phyloP scores from a whole-genome alignment of 1,140 invertebrate species.

The Steinernema khuongi region DNA sequence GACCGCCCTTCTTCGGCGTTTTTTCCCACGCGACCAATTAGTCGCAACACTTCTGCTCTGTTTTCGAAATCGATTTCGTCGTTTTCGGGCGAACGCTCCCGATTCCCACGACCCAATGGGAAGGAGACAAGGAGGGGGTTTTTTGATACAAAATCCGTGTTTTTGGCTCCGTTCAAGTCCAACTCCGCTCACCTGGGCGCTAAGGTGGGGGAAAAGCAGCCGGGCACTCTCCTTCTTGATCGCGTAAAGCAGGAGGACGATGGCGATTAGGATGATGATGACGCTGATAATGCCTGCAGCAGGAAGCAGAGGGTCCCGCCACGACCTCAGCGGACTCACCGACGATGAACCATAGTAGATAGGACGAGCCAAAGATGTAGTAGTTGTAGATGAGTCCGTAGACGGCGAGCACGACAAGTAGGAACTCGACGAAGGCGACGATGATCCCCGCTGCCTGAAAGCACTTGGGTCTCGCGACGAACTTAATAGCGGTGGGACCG shows the following conservation, averaged over 20 bases:
- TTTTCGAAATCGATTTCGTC: too few relatives aligned
- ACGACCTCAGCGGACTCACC: conserved; percentile 28
- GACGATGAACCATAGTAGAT: conserved; percentile 56
- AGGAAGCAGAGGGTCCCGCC: neutral
- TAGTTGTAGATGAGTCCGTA: conserved; percentile 56
- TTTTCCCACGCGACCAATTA: too few relatives aligned
- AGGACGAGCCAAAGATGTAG: conserved; percentile 51
- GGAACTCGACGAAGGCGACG: conserved; percentile 54
- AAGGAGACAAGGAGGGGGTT: too few relatives aligned
- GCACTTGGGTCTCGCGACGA: neutral
- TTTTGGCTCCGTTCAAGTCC: too few relatives aligned
- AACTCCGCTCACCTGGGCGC: conserved; percentile 46
- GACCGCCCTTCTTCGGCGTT: too few relatives aligned
- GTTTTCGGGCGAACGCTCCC: too few relatives aligned
- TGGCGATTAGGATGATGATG: conserved; percentile 55
- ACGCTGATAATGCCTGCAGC: conserved; percentile 50
- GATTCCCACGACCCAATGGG: too few relatives aligned
- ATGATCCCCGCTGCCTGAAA: conserved; percentile 56
- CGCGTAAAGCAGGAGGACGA: conserved; percentile 51
- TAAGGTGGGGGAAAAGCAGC: conserved; percentile 53
- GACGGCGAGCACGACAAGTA: conserved; percentile 53
- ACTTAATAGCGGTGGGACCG: neutral
- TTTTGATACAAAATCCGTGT: too few relatives aligned
- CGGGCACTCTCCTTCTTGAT: conserved; percentile 55
- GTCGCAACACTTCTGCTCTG: too few relatives aligned